Base-by-base conservation (phyloP, 1,140 invertebrate genomes). In the Leptinotarsa undecemlineata region DNA sequence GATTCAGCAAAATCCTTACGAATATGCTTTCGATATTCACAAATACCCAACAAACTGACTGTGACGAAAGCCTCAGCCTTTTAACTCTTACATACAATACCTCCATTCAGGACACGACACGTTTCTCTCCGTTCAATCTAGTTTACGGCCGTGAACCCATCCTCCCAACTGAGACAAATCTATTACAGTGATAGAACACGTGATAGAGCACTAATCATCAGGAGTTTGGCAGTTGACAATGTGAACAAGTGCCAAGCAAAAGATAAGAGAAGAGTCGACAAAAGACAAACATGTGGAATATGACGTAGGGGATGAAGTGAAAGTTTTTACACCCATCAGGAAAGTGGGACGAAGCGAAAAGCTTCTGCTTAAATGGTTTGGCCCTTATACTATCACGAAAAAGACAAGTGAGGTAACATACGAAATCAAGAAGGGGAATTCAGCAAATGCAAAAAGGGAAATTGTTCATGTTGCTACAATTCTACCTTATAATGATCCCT, bases 81-180 rank as follows among this genome's bases (percentile, higher is more conserved):
- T 62, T 80, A 19, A 76, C 74, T 14, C 79, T 79, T 62, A 73
- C 75, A 2, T 80, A 80, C 48, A 80, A 79, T 66, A 71, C 71
- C 2, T 20, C 72, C 1, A 23, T 20, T 66, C 76, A 80, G 47
- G 77, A 80, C 1, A 79, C 75, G 3, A 79, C 72, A 26, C 73
- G 74, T 62, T 72, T 67, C 8, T 60, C 64, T 3, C 73, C 72
- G 1, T 78, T 74, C 23, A 68, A 66, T 48, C 69, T 26, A 26
- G 26, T 78, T 33, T 77, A 79, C 19, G 73, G 76, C 70, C 19
- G 70, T 20, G 73, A 79, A 63, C 63, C 78, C 2, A 72, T 77
- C 47, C 26, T 79, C 13, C 78, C 78, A n/a, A 73, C 73, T 4
- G 70, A 79, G 57, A 71, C 76, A 15, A 77, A 26, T 66, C 47